These are phyloP conservation scores for Corythornis madagascariensis DNA, from an alignment of 2,113 vertebrate species.

Conservation along the genomic window DNA sequence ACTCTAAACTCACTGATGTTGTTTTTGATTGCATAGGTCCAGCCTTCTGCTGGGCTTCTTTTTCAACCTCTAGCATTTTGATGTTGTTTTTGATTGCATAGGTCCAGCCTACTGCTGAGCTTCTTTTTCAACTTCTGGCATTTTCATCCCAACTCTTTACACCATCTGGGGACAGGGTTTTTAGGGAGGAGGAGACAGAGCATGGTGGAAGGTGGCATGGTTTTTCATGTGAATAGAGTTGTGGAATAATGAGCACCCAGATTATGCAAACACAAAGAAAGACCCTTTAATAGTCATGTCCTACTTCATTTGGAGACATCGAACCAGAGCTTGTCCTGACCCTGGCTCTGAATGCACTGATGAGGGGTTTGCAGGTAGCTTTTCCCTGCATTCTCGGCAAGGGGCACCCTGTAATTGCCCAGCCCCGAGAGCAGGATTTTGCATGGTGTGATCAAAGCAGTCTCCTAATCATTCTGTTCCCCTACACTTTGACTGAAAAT, in stretches of 20 bases:
- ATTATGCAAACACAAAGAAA: constrained; percentile 27
- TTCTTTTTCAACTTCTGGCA: neutral
- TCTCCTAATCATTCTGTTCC: constrained; percentile 8
- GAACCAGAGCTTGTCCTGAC: neutral
- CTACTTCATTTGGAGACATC: constrained; percentile 1
- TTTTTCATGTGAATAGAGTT: constrained; percentile 1
- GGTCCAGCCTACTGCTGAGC: neutral
- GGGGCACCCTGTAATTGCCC: neutral
- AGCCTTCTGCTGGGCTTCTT: too few species aligned
- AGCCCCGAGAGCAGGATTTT: constrained; percentile 14
- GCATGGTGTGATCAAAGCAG: constrained; percentile 41
- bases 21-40: too few species aligned
- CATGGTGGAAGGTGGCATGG: neutral
- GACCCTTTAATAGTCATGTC: neutral
- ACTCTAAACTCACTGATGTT: neutral
- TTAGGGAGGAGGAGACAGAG: neutral
- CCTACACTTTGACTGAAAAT: constrained; percentile 9
- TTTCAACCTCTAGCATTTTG: neutral
- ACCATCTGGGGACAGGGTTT: neutral
- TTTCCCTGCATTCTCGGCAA: neutral
- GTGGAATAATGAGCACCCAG: neutral
- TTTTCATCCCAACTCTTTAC: neutral
- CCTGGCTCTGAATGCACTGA: neutral
- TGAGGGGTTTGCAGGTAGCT: constrained; percentile 6
- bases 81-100: neutral